phyloP scores from a whole-genome alignment of 2,888 invertebrate genomes.

The Amblyteles armatorius region DNA sequence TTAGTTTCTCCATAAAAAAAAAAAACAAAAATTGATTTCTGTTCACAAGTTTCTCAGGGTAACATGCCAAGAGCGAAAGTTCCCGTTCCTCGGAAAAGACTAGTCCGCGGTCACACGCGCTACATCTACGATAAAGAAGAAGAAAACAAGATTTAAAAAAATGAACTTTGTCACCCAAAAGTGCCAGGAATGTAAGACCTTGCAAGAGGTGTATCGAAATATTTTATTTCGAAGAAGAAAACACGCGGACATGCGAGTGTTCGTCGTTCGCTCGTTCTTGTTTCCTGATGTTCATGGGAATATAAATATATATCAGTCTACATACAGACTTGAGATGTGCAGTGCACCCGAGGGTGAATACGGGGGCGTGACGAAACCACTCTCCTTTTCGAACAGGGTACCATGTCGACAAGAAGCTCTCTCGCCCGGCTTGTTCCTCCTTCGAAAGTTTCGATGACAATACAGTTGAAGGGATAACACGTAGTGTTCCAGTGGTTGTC shows the following conservation, averaged over 20 bases:
- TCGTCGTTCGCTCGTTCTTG: neutral
- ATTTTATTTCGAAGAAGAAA: conserved; percentile 6
- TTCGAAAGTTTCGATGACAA: neutral
- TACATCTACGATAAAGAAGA: conserved; percentile 17
- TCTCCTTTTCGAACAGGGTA: conserved; percentile 56
- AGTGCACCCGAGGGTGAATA: conserved; percentile 25
- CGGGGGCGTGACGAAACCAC: conserved; percentile 51
- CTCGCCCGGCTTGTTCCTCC: neutral
- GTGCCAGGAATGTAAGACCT: conserved; percentile 39
- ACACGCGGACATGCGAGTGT: neutral
- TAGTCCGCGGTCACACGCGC: neutral
- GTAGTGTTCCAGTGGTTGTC: conserved; percentile 8
- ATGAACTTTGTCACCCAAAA: conserved; percentile 55
- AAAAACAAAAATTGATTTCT: neutral
- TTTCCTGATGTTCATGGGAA: conserved; percentile 36
- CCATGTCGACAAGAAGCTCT: conserved; percentile 31
- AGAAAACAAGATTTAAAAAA: neutral
- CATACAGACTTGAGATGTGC: neutral
- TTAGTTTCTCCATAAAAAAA: neutral
- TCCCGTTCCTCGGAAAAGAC: neutral
- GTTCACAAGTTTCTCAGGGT: conserved; percentile 40
- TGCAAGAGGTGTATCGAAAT: conserved; percentile 11
- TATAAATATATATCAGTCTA: conserved; percentile 14
- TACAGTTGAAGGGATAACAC: neutral
- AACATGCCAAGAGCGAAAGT: conserved; percentile 34